A percentile compares a stretch with the other conserved stretches of the same genome.
Conservation (phyloP, 1,140 invertebrate genomes). For the Drosophila nigrodunni region DNA sequence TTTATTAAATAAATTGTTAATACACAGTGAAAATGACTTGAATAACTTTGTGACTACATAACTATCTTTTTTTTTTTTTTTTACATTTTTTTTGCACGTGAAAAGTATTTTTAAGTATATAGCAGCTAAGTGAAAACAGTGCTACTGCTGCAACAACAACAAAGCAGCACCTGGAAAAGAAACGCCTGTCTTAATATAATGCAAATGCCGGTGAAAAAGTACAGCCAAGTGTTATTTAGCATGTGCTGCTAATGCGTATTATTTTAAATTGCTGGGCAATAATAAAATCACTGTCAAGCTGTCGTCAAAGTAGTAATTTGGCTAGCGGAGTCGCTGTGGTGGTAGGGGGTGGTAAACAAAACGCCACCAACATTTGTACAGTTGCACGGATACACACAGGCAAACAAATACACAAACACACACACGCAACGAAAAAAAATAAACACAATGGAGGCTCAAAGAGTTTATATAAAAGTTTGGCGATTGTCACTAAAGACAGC, state of each 20-base stretch:
- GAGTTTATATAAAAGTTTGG: slow-evolving; percentile 53
- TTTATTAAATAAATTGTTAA: slow-evolving; percentile 52
- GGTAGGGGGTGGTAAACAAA: slow-evolving; percentile 48
- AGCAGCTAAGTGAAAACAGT: slow-evolving; percentile 62
- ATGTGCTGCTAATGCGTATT: neutral
- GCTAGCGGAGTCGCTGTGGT: slow-evolving; percentile 38
- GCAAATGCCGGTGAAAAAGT: slow-evolving; percentile 20
- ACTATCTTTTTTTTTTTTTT: slow-evolving; percentile 57
- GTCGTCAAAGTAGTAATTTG: slow-evolving; percentile 10
- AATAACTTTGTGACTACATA: slow-evolving; percentile 45
- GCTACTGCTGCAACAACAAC: slow-evolving; percentile 32
- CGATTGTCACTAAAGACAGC: slow-evolving; percentile 46
- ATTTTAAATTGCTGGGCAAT: slow-evolving; percentile 26
- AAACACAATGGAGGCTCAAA: slow-evolving; percentile 43
- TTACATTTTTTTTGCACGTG: slow-evolving; percentile 71
- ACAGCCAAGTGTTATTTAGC: slow-evolving; percentile 15
- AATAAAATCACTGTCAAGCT: neutral
- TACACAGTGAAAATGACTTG: slow-evolving; percentile 62
- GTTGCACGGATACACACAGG: slow-evolving; percentile 36
- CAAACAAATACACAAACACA: slow-evolving; percentile 6
- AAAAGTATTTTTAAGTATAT: slow-evolving; percentile 63
- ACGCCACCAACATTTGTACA: slow-evolving; percentile 43
- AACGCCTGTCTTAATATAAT: slow-evolving; percentile 43
- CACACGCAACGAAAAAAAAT: slow-evolving; percentile 30
- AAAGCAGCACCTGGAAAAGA: slow-evolving; percentile 35